A percentile compares a stretch with the other conserved stretches of the same genome.
phyloP scores from a whole-genome alignment of 1,140 invertebrate genomes.

The Monomorium pharaonis region DNA sequence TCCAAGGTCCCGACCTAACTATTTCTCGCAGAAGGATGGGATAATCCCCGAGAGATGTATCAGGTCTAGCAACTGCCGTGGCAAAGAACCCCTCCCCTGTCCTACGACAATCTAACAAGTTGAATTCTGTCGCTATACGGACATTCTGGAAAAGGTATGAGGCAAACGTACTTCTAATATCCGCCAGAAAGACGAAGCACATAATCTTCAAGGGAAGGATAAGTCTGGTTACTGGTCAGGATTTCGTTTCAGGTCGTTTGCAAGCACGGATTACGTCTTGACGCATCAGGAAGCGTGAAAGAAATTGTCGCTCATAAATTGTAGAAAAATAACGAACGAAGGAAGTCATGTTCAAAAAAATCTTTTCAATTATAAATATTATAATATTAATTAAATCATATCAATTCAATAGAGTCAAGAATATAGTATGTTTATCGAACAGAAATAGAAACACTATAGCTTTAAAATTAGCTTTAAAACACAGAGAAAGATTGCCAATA shows the following conservation, averaged over 20 bases:
- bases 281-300: slow-evolving; percentile 3
- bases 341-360: neutral
- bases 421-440: neutral
- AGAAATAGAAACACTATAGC: neutral
- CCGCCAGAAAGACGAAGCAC: slow-evolving; percentile 69
- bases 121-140: slow-evolving; percentile 59
- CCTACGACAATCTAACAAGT: slow-evolving; percentile 66
- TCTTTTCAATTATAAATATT: neutral
- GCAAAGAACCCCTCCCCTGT: neutral
- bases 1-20: slow-evolving; percentile 48
- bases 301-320: neutral
- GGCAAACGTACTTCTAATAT: slow-evolving; percentile 68
- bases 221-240: slow-evolving; percentile 62
- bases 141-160: slow-evolving; percentile 51
- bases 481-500: too few relatives aligned
- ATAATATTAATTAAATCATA: neutral
- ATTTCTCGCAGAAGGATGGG: slow-evolving; percentile 65
- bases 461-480: neutral
- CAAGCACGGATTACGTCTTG: slow-evolving; percentile 21
- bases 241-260: slow-evolving; percentile 58
- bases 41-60: slow-evolving; percentile 73
- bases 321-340: neutral
- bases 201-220: slow-evolving; percentile 67
- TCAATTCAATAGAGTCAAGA: too few relatives aligned
- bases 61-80: slow-evolving; percentile 38